Evolutionary conservation across 1,140 invertebrate genomes (phyloP), one percentile per base, ranked within the genome.

Genomic region (Brachionus angularis): DNA sequence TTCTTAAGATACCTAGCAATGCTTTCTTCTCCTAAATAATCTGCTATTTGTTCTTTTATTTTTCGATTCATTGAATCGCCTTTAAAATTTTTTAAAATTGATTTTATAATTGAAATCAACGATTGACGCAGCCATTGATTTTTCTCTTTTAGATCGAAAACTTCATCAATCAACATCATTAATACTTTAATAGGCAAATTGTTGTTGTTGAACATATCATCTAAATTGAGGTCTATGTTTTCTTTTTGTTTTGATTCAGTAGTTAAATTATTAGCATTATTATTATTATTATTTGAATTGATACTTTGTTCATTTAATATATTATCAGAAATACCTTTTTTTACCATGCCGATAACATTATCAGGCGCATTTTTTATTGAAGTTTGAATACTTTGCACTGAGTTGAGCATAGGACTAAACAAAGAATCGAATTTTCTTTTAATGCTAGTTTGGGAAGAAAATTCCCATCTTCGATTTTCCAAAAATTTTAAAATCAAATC

Each of bases 21-120:
- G 95, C 89, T 61, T 87, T 83, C 78, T 87, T 87, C 70, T 18
- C 44, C 62, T 10, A 96, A 84, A 82, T 93, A 93, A 74, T 90
- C 89, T 3, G 91, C 89, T 70, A 95, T 88, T 79, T 91, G 91
- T 71, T 90, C 87, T 16, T 94, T 84, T 74, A 97, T 94, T 80
- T 90, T 87, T 75, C 90, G 81, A 71, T 92, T 93, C 18, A 92
- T 88, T 74, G 89, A 89, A 76, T 91, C 89, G 14, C 90, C 89
- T 78, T 89, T 88, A 84, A 89, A 89, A 12, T 88, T 88, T 47
- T 89, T 86, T 29, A 88, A 79, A 72, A 91, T 87, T 75, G 91
- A 89, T 12, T 89, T 81, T 18, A 93, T 77, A 42, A 93, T 80
- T 0, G 88, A 87, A 2, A 92, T 87, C 75, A 94, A 88, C 62